Percentiles rank a stretch among this genome's conserved stretches.
Evolutionary conservation across 2,888 invertebrate species (phyloP).

Genomic region (Lydus trimaculatus): DNA sequence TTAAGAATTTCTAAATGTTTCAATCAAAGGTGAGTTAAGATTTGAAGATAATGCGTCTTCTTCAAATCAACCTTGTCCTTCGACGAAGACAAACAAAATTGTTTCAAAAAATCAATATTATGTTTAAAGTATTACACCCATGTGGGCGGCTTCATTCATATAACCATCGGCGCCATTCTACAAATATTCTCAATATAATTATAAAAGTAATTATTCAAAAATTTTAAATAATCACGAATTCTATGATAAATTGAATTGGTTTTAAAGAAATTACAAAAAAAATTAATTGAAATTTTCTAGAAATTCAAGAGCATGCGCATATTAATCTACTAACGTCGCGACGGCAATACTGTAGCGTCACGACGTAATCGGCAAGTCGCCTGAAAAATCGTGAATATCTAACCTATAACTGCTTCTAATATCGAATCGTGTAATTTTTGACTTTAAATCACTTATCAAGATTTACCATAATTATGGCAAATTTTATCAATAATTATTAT

Average conservation of each 20-base stretch:
- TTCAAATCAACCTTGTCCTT: no score
- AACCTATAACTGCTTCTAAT: background rate
- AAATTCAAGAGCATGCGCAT: conserved; percentile 23
- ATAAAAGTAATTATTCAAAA: no score
- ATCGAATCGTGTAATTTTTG: background rate
- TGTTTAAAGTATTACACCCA: conserved; percentile 12
- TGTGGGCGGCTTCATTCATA: conserved; percentile 23
- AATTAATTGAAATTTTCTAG: conserved; percentile 9
- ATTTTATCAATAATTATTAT: background rate
- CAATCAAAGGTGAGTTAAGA: background rate
- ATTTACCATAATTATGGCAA: background rate
- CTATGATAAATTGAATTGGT: no score
- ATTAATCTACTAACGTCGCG: background rate
- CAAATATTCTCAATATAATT: background rate
- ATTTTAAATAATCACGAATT: no score
- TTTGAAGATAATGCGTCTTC: no score
- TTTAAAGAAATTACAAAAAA: no score
- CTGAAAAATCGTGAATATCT: background rate
- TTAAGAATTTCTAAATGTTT: conserved; percentile 33
- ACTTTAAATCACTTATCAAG: no score
- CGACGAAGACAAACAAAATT: no score
- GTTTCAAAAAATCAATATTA: conserved; percentile 23
- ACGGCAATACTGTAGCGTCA: background rate
- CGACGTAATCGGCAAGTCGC: background rate
- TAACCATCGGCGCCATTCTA: background rate